Percentiles rank a stretch among this genome's conserved stretches.
phyloP scores from a whole-genome alignment of 64 coral and sea anemone species.

The Porites australiensis region DNA sequence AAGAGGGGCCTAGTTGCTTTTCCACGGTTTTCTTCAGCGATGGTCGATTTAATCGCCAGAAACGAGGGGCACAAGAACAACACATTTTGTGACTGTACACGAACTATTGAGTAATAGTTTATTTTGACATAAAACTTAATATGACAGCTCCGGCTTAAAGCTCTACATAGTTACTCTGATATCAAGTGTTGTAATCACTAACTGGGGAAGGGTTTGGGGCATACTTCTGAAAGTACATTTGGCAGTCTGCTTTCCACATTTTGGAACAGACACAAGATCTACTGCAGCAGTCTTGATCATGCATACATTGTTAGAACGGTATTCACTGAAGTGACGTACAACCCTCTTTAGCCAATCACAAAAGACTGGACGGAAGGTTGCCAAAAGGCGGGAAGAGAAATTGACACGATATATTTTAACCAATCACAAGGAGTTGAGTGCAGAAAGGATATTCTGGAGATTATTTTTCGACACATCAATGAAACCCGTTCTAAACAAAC shows the following conservation, averaged over 20 bases:
- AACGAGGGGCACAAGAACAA: neutral
- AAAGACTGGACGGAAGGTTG: too few relatives aligned
- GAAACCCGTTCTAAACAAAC: neutral
- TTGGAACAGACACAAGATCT: conserved; percentile 53
- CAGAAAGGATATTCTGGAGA: too few relatives aligned
- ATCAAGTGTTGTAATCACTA: conserved; percentile 72
- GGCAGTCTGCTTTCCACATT: conserved; percentile 32
- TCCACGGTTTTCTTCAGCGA: too few relatives aligned
- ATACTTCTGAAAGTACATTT: conserved; percentile 25
- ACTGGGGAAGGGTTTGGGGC: conserved; percentile 44
- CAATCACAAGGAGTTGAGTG: too few relatives aligned
- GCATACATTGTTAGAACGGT: conserved; percentile 4
- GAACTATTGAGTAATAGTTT: conserved; percentile 96
- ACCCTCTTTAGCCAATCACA: too few relatives aligned
- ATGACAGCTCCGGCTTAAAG: conserved; percentile 92
- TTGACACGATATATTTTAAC: too few relatives aligned
- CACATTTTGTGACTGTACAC: conserved; percentile 52
- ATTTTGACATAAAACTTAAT: conserved; percentile 99
- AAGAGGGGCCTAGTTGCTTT: too few relatives aligned
- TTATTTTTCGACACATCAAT: too few relatives aligned
- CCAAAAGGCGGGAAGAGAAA: too few relatives aligned
- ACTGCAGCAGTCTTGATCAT: conserved; percentile 55
- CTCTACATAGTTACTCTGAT: conserved; percentile 89
- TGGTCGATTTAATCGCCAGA: too few relatives aligned
- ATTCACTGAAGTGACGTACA: neutral